Percentiles rank a stretch among this genome's conserved stretches.
Conservation (phyloP, 2,113 vertebrate genomes). For the Coregonus clupeaformis region DNA sequence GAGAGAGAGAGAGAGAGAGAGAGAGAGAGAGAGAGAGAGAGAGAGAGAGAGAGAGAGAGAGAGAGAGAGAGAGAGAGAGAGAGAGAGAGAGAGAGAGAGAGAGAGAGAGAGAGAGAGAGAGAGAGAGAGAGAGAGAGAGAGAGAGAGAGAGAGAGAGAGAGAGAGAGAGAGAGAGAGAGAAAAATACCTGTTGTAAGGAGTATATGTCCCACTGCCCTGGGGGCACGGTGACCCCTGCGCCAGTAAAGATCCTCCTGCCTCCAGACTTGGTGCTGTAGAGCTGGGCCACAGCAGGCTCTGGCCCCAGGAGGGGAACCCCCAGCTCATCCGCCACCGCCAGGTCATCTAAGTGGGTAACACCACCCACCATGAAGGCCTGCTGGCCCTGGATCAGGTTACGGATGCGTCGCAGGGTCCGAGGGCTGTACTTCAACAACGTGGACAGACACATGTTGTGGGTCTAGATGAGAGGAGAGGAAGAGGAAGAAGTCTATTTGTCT, state of each 20-base stretch:
- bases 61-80: too few relatives aligned
- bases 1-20: too few relatives aligned
- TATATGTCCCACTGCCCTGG: constrained; percentile 78
- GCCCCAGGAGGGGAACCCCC: constrained; percentile 80
- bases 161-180: too few relatives aligned
- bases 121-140: too few relatives aligned
- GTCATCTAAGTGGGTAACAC: constrained; percentile 80
- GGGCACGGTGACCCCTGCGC: constrained; percentile 73
- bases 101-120: too few relatives aligned
- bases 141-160: too few relatives aligned
- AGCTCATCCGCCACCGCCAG: constrained; percentile 85
- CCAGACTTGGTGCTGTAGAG: constrained; percentile 85
- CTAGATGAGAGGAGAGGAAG: constrained; percentile 56
- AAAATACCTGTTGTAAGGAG: constrained; percentile 76
- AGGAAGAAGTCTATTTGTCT: neutral
- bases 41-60: too few relatives aligned
- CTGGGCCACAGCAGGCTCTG: constrained; percentile 78
- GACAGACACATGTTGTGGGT: constrained; percentile 84
- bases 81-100: too few relatives aligned
- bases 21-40: too few relatives aligned
- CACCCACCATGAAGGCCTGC: constrained; percentile 80
- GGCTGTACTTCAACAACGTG: constrained; percentile 86
- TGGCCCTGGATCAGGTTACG: constrained; percentile 75
- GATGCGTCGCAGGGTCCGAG: constrained; percentile 79
- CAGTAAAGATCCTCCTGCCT: constrained; percentile 76